Evolutionary conservation across 2,113 vertebrate species (phyloP).

Genomic region (Corythaixoides concolor): DNA sequence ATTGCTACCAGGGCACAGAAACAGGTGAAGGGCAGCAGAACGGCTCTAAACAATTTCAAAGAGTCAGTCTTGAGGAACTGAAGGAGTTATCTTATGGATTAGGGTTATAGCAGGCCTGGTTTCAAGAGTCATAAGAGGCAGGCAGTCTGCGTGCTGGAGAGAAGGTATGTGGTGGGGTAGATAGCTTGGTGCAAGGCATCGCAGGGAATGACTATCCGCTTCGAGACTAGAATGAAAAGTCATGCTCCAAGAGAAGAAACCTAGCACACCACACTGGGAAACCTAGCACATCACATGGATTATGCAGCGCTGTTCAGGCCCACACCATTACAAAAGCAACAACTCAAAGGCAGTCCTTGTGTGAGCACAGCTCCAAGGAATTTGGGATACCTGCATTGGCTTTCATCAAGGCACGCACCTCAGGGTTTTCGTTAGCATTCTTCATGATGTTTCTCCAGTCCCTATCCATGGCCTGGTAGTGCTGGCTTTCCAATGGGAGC

Average conservation of each 20-base stretch:
- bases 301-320: not conserved
- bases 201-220: not conserved
- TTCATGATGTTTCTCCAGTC: conserved; percentile 88
- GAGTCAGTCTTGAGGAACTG: not conserved
- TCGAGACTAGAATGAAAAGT: not conserved
- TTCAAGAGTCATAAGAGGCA: not conserved
- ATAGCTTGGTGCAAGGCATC: not conserved
- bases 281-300: not conserved
- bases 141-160: not conserved
- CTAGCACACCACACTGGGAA: not conserved
- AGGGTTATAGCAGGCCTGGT: not conserved
- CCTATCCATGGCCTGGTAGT: conserved; percentile 83
- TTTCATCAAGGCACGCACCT: conserved; percentile 69
- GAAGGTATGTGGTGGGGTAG: not conserved
- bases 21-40: not conserved
- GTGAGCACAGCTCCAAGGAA: not conserved
- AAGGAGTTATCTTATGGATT: not conserved
- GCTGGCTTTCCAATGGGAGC: conserved; percentile 84
- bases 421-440: conserved; percentile 77
- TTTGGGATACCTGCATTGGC: not conserved
- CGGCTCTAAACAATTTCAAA: not conserved
- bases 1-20: not conserved
- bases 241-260: not conserved
- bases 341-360: not conserved
- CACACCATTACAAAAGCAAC: not conserved